Evolutionary conservation across 1,140 invertebrate species (phyloP).

Genomic region (Chironomus striatipennis): DNA sequence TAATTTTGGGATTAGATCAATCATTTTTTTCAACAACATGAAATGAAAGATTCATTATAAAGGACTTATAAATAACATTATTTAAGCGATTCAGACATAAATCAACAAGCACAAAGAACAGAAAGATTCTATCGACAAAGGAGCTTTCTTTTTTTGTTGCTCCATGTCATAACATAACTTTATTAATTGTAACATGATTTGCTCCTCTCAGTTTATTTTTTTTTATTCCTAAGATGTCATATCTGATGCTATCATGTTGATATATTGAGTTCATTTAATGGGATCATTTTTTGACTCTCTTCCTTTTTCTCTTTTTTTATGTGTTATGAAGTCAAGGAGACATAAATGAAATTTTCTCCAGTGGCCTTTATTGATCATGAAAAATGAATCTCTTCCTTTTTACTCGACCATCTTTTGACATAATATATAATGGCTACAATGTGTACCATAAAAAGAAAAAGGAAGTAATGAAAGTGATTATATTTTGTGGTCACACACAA

Average conservation of each 20-base stretch:
- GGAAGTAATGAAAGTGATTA: neutral
- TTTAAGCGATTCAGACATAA: neutral
- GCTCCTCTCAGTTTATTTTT: neutral
- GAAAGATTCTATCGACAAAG: neutral
- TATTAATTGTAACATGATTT: constrained; percentile 15
- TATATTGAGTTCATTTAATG: constrained; percentile 10
- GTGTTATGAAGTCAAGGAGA: neutral
- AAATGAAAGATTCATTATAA: too few relatives aligned
- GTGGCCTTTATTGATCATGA: neutral
- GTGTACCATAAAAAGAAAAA: neutral
- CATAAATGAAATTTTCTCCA: neutral
- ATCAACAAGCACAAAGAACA: neutral
- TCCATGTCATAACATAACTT: neutral
- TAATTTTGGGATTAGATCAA: too few relatives aligned
- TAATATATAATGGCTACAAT: neutral
- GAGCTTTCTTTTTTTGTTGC: neutral
- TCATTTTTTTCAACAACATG: too few relatives aligned
- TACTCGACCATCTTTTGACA: neutral
- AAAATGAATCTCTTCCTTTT: neutral
- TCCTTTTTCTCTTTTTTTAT: neutral
- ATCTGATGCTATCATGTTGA: neutral
- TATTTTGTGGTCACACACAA: too few relatives aligned
- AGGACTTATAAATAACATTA: too few relatives aligned
- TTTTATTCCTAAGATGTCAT: neutral
- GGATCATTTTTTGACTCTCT: neutral